Evolutionary conservation across 2,113 vertebrate species (phyloP).

Genomic region (Struthidea cinerea): DNA sequence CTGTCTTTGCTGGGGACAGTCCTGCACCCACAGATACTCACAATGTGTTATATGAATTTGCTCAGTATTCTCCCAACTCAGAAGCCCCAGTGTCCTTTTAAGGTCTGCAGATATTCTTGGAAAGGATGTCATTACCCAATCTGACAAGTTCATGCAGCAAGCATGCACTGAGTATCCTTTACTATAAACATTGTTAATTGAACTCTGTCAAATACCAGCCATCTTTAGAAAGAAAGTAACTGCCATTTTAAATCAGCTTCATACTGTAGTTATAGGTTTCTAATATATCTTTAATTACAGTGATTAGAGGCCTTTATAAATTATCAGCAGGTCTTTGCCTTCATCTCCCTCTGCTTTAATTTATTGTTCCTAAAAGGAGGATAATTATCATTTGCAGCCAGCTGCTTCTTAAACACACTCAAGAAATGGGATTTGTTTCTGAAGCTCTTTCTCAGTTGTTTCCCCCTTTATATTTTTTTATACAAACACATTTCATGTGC

Average conservation of each 20-base stretch:
- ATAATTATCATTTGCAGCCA: neutral
- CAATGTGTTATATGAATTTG: neutral
- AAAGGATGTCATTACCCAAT: neutral
- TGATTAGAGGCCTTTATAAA: neutral
- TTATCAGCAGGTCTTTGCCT: neutral
- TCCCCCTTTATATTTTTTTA: neutral
- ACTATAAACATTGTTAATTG: neutral
- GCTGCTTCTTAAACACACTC: neutral
- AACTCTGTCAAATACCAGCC: neutral
- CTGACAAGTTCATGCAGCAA: neutral
- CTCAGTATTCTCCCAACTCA: neutral
- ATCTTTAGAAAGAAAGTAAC: neutral
- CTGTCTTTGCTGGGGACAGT: neutral
- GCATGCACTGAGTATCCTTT: neutral
- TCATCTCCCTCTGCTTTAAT: conserved; percentile 1
- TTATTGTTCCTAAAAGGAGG: conserved; percentile 12
- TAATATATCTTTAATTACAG: conserved; percentile 3
- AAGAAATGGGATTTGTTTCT: neutral
- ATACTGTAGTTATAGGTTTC: neutral
- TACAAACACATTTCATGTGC: neutral
- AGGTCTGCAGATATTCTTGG: neutral
- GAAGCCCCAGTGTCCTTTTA: neutral
- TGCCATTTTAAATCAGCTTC: neutral
- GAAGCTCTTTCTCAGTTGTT: neutral
- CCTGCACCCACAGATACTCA: neutral